phyloP scores from a whole-genome alignment of 1,140 invertebrate species.

The Aphis gossypii region DNA sequence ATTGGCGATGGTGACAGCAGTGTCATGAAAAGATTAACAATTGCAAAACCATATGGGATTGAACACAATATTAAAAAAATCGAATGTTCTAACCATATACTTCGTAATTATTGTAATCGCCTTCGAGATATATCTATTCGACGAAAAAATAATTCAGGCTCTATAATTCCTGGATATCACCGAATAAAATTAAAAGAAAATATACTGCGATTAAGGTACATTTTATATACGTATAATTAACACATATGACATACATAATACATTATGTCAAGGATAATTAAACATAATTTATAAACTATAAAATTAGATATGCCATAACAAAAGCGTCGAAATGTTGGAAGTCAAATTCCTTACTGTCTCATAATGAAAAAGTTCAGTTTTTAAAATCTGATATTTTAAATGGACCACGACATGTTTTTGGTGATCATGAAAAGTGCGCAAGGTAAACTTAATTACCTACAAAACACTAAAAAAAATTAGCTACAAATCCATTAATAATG shows the following conservation, averaged over 20 bases:
- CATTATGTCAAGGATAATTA: not conserved
- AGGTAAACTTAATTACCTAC: not conserved
- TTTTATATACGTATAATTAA: not conserved
- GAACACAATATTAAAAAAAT: not conserved
- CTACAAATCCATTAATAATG: not conserved
- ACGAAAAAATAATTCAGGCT: not conserved
- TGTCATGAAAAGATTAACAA: slow-evolving; percentile 13
- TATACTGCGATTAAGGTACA: not conserved
- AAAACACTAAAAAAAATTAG: too few species aligned
- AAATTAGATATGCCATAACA: not conserved
- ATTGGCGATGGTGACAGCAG: slow-evolving; percentile 36
- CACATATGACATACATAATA: not conserved
- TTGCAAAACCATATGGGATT: not conserved
- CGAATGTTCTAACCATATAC: not conserved
- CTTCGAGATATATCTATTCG: not conserved
- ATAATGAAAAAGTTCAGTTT: not conserved
- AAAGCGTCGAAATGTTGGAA: not conserved
- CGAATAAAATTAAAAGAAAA: not conserved
- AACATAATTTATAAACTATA: not conserved
- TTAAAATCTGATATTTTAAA: not conserved
- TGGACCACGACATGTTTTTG: not conserved
- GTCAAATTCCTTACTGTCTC: not conserved
- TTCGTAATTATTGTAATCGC: not conserved
- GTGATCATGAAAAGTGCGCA: not conserved
- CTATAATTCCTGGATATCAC: not conserved